Conservation (phyloP, 2,888 invertebrate genomes). For the Thalpophila matura region DNA sequence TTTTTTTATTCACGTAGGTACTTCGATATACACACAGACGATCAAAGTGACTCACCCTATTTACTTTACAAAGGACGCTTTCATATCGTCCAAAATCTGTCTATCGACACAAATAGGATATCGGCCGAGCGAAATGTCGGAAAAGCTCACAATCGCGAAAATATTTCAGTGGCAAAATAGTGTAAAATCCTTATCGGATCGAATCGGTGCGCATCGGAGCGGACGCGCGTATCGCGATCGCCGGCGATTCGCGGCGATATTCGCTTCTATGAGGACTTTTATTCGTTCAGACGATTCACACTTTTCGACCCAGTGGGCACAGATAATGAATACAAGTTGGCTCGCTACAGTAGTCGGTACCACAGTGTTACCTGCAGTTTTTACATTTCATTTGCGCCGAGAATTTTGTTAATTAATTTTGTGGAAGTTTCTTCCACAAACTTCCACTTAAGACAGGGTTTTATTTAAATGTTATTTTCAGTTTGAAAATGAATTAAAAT, state of each 20-base stretch:
- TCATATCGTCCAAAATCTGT: constrained; percentile 39
- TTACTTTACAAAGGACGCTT: constrained; percentile 38
- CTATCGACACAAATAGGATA: constrained; percentile 45
- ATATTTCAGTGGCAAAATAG: constrained; percentile 62
- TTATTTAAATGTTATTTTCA: constrained; percentile 17
- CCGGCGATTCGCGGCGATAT: constrained; percentile 60
- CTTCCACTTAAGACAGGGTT: constrained; percentile 30
- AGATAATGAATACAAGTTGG: constrained; percentile 62
- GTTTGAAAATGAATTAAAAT: constrained; percentile 15
- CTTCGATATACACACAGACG: neutral
- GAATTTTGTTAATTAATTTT: constrained; percentile 51
- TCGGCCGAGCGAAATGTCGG: constrained; percentile 55
- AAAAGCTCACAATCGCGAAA: constrained; percentile 54
- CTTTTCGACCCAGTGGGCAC: constrained; percentile 56
- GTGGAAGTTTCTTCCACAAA: constrained; percentile 37
- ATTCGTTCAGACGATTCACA: constrained; percentile 63
- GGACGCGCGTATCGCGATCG: constrained; percentile 53
- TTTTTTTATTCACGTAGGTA: neutral
- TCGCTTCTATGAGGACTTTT: constrained; percentile 61
- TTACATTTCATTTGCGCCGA: constrained; percentile 49
- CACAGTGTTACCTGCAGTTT: constrained; percentile 39
- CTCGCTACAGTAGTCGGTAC: constrained; percentile 26
- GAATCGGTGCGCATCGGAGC: constrained; percentile 61
- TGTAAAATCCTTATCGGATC: constrained; percentile 69
- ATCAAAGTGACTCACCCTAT: constrained; percentile 14